Conservation (phyloP, 2,113 vertebrate genomes). For the Tetraodon nigroviridis region DNA sequence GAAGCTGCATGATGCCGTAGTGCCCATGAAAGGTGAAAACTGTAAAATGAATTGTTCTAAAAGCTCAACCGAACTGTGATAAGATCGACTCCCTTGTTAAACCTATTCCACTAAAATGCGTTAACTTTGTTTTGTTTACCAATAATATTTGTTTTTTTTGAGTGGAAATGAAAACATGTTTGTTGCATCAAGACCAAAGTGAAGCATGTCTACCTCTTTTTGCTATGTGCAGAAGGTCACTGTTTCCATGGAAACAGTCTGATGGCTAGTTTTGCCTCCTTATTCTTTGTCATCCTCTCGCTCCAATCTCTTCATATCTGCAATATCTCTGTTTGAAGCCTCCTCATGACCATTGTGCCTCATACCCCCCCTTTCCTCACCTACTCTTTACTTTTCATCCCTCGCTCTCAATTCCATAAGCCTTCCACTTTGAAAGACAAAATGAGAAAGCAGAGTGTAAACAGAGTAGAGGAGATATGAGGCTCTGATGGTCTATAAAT, state of each 20-base stretch:
- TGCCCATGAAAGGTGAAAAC: too few relatives aligned
- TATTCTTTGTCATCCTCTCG: constrained; percentile 58
- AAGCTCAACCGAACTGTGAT: too few relatives aligned
- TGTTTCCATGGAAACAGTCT: constrained; percentile 70
- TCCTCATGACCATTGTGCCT: constrained; percentile 40
- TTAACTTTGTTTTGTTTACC: too few relatives aligned
- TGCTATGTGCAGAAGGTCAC: constrained; percentile 67
- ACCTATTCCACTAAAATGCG: too few relatives aligned
- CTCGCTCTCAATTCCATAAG: constrained; percentile 28
- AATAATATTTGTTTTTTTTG: too few relatives aligned
- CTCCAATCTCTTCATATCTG: constrained; percentile 56
- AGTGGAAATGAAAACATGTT: too few relatives aligned
- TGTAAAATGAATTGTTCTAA: too few relatives aligned
- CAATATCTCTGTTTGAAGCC: constrained; percentile 64
- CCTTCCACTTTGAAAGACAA: constrained; percentile 45
- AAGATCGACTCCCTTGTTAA: too few relatives aligned
- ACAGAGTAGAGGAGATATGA: constrained; percentile 43
- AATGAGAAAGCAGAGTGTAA: constrained; percentile 44
- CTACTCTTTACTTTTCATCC: constrained; percentile 40
- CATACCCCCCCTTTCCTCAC: constrained; percentile 4
- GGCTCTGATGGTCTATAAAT: constrained; percentile 58
- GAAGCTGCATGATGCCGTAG: too few relatives aligned
- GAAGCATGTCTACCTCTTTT: constrained; percentile 48
- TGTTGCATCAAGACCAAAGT: too few relatives aligned
- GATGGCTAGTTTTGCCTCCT: constrained; percentile 65